Conservation (phyloP, 2,888 invertebrate genomes). For the Caprella mutica region DNA sequence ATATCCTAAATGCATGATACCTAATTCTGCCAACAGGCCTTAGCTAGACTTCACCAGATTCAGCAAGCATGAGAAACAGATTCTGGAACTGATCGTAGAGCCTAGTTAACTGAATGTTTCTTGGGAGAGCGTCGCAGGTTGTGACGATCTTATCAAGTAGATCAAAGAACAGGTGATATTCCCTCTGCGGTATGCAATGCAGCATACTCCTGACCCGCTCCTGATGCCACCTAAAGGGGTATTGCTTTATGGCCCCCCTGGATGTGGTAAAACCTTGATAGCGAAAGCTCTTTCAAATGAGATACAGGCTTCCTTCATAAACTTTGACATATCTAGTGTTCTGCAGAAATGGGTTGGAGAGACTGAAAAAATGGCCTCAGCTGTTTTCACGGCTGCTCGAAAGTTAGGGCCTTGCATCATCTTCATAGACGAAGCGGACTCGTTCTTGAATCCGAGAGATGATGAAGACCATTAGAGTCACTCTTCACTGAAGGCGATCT, state of each 20-base stretch:
- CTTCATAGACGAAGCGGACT: constrained; percentile 21
- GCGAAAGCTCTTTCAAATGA: constrained; percentile 19
- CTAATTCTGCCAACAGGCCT: too few relatives aligned
- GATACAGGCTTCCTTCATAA: constrained; percentile 16
- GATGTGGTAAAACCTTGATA: constrained; percentile 21
- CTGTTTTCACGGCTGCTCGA: constrained; percentile 13
- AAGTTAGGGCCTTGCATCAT: constrained; percentile 21
- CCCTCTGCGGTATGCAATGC: constrained; percentile 9
- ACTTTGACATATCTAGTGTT: constrained; percentile 12
- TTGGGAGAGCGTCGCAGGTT: constrained; percentile 17
- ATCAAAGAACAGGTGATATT: constrained; percentile 15
- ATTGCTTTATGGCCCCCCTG: constrained; percentile 17
- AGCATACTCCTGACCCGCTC: constrained; percentile 8
- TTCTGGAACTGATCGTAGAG: constrained; percentile 6
- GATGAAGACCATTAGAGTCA: constrained; percentile 3
- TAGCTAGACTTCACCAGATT: too few relatives aligned
- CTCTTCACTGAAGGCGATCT: constrained; percentile 12
- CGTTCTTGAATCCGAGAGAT: constrained; percentile 7
- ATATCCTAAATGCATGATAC: not conserved
- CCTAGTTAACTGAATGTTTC: constrained; percentile 1
- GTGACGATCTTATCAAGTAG: constrained; percentile 5
- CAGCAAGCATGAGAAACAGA: not conserved
- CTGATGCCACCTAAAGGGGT: constrained; percentile 20
- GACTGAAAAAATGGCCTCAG: constrained; percentile 20
- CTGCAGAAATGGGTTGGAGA: constrained; percentile 18